phyloP scores from a whole-genome alignment of 2,888 invertebrate genomes.

The Sepioteuthis lessoniana region DNA sequence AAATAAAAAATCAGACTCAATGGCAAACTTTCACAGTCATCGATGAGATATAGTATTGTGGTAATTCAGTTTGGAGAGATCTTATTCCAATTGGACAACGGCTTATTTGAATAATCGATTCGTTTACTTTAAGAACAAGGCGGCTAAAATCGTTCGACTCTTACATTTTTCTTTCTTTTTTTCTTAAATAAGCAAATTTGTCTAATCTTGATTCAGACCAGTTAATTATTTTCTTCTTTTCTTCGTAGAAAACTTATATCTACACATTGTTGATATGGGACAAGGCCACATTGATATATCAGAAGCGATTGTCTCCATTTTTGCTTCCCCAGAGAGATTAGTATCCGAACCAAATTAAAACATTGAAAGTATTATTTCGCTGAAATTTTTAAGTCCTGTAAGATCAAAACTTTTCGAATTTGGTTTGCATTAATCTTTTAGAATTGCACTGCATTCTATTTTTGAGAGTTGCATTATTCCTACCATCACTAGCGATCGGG shows the following conservation, averaged over 20 bases:
- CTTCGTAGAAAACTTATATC: not conserved
- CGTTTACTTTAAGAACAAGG: not conserved
- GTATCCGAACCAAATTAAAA: no score
- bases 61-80: not conserved
- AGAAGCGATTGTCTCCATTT: no score
- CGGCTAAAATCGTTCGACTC: not conserved
- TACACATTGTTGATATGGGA: not conserved
- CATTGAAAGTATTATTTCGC: no score
- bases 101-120: conserved; percentile 2
- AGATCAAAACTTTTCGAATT: no score
- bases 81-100: not conserved
- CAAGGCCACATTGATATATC: no score
- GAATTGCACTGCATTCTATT: no score
- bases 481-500: no score
- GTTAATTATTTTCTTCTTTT: not conserved
- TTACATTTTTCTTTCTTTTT: not conserved
- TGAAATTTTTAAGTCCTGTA: no score
- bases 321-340: no score
- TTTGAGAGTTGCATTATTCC: no score
- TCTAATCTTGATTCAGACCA: not conserved
- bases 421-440: no score
- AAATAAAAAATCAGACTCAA: not conserved
- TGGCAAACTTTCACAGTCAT: not conserved
- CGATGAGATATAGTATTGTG: not conserved
- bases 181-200: not conserved